Conservation (phyloP, 2,888 invertebrate genomes). For the Lamproptera curius region DNA sequence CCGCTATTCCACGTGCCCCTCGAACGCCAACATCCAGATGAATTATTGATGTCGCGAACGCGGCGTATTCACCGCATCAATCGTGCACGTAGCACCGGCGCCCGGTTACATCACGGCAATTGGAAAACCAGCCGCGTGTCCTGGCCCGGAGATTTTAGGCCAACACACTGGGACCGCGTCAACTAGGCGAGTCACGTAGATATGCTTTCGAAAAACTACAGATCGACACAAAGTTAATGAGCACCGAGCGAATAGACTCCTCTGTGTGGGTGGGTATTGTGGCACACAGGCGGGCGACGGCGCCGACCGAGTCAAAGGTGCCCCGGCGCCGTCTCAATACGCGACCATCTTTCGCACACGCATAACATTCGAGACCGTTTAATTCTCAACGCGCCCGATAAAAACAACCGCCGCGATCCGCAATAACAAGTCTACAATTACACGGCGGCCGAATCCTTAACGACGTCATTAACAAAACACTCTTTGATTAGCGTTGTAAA, state of each 20-base stretch:
- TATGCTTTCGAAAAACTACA: constrained; percentile 61
- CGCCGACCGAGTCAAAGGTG: constrained; percentile 56
- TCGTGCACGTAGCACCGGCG: constrained; percentile 52
- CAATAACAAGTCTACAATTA: background rate
- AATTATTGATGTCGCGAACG: constrained; percentile 34
- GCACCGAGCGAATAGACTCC: no score
- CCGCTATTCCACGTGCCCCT: no score
- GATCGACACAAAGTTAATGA: constrained; percentile 54
- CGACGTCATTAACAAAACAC: constrained; percentile 33
- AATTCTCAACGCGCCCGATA: background rate
- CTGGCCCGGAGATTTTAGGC: constrained; percentile 47
- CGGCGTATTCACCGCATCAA: constrained; percentile 34
- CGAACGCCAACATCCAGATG: no score
- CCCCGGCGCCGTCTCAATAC: constrained; percentile 38
- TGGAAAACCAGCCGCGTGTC: constrained; percentile 64
- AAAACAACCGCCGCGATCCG: constrained; percentile 5
- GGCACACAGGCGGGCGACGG: no score
- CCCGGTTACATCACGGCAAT: constrained; percentile 66
- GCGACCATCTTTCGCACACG: constrained; percentile 30
- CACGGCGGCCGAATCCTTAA: constrained; percentile 16
- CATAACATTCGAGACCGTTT: constrained; percentile 1
- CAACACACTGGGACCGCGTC: constrained; percentile 54
- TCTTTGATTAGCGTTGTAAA: constrained; percentile 2
- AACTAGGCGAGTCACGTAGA: constrained; percentile 52
- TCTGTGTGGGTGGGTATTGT: no score